Evolutionary conservation across 2,113 vertebrate species (phyloP), one percentile per base, ranked within the genome.

Genomic region (Sander vitreus): DNA sequence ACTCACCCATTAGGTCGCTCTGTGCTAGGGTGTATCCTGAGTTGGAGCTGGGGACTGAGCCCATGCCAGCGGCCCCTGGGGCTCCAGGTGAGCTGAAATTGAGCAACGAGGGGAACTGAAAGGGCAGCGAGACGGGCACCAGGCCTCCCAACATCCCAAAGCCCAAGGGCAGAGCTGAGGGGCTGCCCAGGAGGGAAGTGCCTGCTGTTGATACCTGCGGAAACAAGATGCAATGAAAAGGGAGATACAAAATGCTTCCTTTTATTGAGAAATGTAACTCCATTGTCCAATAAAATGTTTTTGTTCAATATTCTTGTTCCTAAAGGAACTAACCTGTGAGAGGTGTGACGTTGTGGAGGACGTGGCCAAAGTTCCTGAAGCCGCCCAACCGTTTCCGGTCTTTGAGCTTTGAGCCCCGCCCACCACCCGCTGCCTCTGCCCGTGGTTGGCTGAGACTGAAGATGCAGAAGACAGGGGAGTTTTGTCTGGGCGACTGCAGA

Each of bases 61-160:
- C 84, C 72, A 93, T 89, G 75, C 91, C 90, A 69, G 91, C 81
- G 5, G 75, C 80, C 60, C 89, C 92, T 4, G 92, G 77, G 23
- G 95, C 94, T 94, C 94, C 96, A 85, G 96, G 92, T 89, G 96
- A 94, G 94, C 93, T 94, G 95, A 97, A 98, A 93, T 96, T 97
- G 86, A 99, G 96, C 76, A 99, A 92, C 78, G 97, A 93, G 74
- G 98, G 97, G 93, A 99, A 99, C 96, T 97, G 98, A 95, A 98
- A 99, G 95, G 98, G 98, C 91, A 99, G 94, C 67, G 97, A 97
- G 94, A 99, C 97, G 70, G 97, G 98, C 93, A 99, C 97, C 93
- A 99, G 96, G 87, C 98, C 97, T 89, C 98, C 97, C 89, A 99
- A 93, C 97, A 99, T 97, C 92, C 98, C 97, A 76, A 98, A 98